A percentile compares a stretch with the other conserved stretches of the same genome.
Evolutionary conservation across 2,797 vertebrate species (phyloP).

Genomic region (Lithobates sylvaticus): DNA sequence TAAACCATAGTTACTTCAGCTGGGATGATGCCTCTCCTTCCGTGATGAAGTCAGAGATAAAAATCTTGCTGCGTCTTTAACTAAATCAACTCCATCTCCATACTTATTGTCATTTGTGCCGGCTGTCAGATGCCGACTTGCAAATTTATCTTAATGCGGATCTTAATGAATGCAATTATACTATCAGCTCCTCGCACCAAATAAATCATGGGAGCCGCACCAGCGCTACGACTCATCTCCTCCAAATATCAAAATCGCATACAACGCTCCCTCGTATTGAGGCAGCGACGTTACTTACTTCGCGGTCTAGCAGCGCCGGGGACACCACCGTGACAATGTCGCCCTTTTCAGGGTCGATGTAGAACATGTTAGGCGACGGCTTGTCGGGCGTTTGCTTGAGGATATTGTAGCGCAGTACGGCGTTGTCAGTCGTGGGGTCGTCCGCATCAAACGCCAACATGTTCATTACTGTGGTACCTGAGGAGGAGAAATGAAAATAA

Average conservation of each 20-base stretch:
- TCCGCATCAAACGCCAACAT: conserved; percentile 93
- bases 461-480: conserved; percentile 94
- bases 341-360: conserved; percentile 93
- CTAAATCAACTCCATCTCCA: not conserved
- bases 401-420: conserved; percentile 92
- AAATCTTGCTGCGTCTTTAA: not conserved
- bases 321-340: conserved; percentile 95
- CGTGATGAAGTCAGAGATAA: too few species aligned
- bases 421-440: conserved; percentile 90
- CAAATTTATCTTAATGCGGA: conserved; percentile 29
- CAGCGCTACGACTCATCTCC: not conserved
- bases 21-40: not conserved
- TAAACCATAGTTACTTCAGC: too few species aligned
- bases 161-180: conserved; percentile 42
- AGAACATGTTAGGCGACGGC: conserved; percentile 97
- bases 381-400: conserved; percentile 91
- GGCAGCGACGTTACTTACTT: conserved; percentile 78
- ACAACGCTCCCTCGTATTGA: not conserved
- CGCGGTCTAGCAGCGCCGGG: conserved; percentile 87
- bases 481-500: not conserved
- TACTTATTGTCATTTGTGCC: not conserved
- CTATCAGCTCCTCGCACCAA: not conserved
- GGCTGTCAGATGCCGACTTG: not conserved
- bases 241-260: not conserved
- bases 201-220: not conserved